Conservation (phyloP, 1,140 invertebrate genomes). For the Teleopsis dalmanni region DNA sequence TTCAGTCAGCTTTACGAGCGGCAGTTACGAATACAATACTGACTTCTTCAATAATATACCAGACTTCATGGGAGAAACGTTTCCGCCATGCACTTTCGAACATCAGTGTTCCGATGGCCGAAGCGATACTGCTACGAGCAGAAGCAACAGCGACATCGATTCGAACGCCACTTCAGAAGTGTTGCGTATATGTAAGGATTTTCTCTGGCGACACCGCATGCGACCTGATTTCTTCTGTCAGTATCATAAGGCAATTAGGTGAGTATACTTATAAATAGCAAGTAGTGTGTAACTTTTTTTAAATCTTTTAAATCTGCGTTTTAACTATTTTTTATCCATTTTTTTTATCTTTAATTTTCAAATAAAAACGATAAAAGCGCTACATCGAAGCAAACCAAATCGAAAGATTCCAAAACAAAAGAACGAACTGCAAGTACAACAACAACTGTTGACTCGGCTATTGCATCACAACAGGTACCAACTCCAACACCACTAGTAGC, state of each 20-base stretch:
- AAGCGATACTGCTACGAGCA: conserved; percentile 7
- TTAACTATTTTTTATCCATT: too few relatives aligned
- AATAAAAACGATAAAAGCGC: too few relatives aligned
- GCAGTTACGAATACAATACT: conserved; percentile 24
- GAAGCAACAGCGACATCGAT: conserved; percentile 15
- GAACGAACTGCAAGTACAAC: too few relatives aligned
- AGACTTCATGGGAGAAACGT: conserved; percentile 28
- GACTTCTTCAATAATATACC: conserved; percentile 42
- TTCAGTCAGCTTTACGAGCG: neutral
- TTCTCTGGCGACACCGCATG: conserved; percentile 55
- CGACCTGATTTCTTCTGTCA: conserved; percentile 58
- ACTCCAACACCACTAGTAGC: neutral
- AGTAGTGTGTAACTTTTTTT: neutral
- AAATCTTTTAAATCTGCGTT: too few relatives aligned
- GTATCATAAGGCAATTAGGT: conserved; percentile 43
- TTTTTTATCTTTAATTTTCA: too few relatives aligned
- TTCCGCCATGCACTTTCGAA: conserved; percentile 20
- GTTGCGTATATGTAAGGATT: conserved; percentile 54
- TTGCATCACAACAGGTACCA: neutral
- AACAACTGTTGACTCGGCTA: conserved; percentile 1
- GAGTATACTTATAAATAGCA: conserved; percentile 1
- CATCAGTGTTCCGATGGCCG: neutral
- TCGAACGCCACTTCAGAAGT: conserved; percentile 43
- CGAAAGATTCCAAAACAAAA: conserved; percentile 7
- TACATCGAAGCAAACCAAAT: conserved; percentile 23